Conservation (phyloP, 1,140 invertebrate species). For the Trypoxylus dichotomus region DNA sequence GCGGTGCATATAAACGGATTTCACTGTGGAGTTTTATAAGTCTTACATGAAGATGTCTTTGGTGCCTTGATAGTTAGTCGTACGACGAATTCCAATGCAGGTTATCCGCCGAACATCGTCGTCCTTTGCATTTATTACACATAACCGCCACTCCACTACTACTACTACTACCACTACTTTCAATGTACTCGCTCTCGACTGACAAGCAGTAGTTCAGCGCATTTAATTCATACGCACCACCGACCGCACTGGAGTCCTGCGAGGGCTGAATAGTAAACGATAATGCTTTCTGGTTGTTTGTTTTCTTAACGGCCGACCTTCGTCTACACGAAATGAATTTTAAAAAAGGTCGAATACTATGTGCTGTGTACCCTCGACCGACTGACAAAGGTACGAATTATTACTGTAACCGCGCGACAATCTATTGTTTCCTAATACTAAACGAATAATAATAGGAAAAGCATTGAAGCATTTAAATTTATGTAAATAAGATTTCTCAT, state of each 20-base stretch:
- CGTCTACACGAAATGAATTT: conserved; percentile 6
- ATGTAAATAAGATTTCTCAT: too few species aligned
- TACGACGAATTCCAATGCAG: too few species aligned
- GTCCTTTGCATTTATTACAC: too few species aligned
- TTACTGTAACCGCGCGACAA: background rate
- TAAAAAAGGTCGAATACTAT: background rate
- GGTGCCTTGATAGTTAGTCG: too few species aligned
- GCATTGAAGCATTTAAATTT: too few species aligned
- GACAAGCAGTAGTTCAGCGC: background rate
- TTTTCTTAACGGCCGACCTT: conserved; percentile 21
- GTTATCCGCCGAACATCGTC: background rate
- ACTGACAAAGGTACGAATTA: background rate
- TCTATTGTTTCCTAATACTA: background rate
- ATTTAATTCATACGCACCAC: background rate
- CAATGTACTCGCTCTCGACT: background rate
- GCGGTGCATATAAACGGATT: too few species aligned
- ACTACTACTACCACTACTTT: background rate
- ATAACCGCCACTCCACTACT: background rate
- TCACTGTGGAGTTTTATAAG: too few species aligned
- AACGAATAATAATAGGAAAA: background rate
- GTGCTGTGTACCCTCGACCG: background rate
- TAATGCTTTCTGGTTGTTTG: background rate
- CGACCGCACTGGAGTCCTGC: background rate
- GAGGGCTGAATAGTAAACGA: conserved; percentile 15
- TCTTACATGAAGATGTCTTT: too few species aligned